These are phyloP conservation scores for Probosciger aterrimus DNA, from an alignment of 2,113 vertebrate genomes.

Conservation along the genomic window DNA sequence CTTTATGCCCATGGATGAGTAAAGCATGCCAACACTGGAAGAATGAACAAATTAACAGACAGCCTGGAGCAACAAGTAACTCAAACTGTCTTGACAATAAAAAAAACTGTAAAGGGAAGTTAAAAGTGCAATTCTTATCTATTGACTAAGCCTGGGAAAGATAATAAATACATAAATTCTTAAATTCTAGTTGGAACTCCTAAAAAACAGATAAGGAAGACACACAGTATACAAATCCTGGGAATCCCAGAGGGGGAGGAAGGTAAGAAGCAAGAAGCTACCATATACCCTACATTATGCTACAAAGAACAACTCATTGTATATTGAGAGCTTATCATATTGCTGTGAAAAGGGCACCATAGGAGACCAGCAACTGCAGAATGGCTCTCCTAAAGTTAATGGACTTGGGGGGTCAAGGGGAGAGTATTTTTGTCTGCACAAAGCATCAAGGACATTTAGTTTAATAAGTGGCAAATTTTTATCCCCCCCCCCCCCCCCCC, in stretches of 20 bases:
- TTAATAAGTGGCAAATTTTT: constrained; percentile 44
- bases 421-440: constrained; percentile 26
- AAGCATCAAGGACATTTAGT: constrained; percentile 50
- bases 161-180: constrained; percentile 54
- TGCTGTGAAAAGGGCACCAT: constrained; percentile 45
- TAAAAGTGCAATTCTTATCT: constrained; percentile 44
- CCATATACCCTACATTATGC: constrained; percentile 29
- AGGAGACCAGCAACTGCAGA: constrained; percentile 33
- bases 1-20: constrained; percentile 31
- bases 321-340: constrained; percentile 34
- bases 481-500: background rate
- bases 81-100: constrained; percentile 47
- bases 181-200: constrained; percentile 45
- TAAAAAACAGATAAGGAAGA: constrained; percentile 55
- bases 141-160: constrained; percentile 36
- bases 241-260: constrained; percentile 15
- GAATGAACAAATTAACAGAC: constrained; percentile 48
- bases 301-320: constrained; percentile 14
- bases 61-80: constrained; percentile 37
- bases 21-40: constrained; percentile 15
- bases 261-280: constrained; percentile 39
- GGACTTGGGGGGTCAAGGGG: constrained; percentile 39
- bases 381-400: constrained; percentile 52
- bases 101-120: constrained; percentile 28
- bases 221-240: constrained; percentile 27